phyloP scores from a whole-genome alignment of 2,113 vertebrate species.

The Solea senegalensis region DNA sequence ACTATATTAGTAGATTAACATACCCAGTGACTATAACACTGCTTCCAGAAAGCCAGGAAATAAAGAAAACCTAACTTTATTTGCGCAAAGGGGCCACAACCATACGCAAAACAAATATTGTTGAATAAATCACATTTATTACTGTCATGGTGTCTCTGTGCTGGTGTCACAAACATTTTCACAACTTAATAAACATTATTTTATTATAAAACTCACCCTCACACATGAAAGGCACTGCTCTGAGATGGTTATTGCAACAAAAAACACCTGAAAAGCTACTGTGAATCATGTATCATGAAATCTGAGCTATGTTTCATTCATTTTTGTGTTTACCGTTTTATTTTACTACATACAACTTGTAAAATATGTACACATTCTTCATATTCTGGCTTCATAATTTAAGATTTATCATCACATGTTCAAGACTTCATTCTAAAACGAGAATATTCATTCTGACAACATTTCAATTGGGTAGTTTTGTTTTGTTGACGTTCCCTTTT shows the following conservation, averaged over 20 bases:
- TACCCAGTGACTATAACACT: too few relatives aligned
- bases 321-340: slow-evolving; percentile 17
- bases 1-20: slow-evolving; percentile 31
- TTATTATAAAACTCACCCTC: slow-evolving; percentile 62
- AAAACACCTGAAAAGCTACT: slow-evolving; percentile 12
- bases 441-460: slow-evolving; percentile 27
- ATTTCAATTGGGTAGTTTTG: slow-evolving; percentile 47
- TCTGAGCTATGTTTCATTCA: slow-evolving; percentile 28
- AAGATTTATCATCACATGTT: slow-evolving; percentile 57
- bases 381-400: slow-evolving; percentile 73
- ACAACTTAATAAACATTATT: slow-evolving; percentile 58
- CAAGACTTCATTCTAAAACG: slow-evolving; percentile 31
- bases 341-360: slow-evolving; percentile 53
- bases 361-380: slow-evolving; percentile 64
- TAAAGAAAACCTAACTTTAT: too few relatives aligned
- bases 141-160: neutral
- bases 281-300: slow-evolving; percentile 20
- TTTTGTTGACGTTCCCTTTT: slow-evolving; percentile 27
- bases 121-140: neutral
- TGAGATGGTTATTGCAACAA: slow-evolving; percentile 33
- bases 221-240: slow-evolving; percentile 22
- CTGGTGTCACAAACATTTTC: slow-evolving; percentile 29
- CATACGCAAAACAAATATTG: neutral
- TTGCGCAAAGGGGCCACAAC: too few relatives aligned
- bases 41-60: too few relatives aligned